Percentiles rank a stretch among this genome's conserved stretches.
These are phyloP conservation scores for Stratiomys singularior DNA, from an alignment of 2,888 invertebrate species.

Conservation along the genomic window DNA sequence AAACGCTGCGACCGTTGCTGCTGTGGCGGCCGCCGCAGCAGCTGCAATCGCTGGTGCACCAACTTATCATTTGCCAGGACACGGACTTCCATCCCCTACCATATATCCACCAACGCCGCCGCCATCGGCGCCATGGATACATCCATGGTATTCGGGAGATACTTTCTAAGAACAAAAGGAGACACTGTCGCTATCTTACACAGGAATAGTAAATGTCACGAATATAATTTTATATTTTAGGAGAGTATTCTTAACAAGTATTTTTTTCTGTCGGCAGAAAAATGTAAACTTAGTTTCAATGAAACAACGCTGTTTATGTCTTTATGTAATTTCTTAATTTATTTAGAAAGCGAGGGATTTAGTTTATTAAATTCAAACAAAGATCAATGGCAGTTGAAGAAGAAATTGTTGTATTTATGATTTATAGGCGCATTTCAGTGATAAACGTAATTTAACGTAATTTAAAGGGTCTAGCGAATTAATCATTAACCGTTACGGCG, in stretches of 20 bases:
- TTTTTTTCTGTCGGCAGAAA: conserved; percentile 21
- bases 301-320: conserved; percentile 21
- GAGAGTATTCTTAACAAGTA: background rate
- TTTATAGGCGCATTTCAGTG: no score
- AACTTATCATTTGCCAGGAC: conserved; percentile 55
- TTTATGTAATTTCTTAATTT: background rate
- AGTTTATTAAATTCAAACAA: no score
- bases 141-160: conserved; percentile 66
- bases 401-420: no score
- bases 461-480: no score
- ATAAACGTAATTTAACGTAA: no score
- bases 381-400: no score
- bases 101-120: conserved; percentile 66
- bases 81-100: conserved; percentile 65
- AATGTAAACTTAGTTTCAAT: conserved; percentile 40
- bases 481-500: no score
- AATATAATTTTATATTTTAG: background rate
- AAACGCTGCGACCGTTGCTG: conserved; percentile 52
- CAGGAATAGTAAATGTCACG: background rate
- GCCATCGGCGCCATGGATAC: conserved; percentile 65
- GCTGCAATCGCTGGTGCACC: conserved; percentile 52
- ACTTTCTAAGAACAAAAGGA: conserved; percentile 57
- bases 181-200: background rate
- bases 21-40: conserved; percentile 52
- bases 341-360: no score